Percentiles rank a stretch among this genome's conserved stretches.
phyloP scores from a whole-genome alignment of 2,113 vertebrate species.

The Anser brachyrhynchus region DNA sequence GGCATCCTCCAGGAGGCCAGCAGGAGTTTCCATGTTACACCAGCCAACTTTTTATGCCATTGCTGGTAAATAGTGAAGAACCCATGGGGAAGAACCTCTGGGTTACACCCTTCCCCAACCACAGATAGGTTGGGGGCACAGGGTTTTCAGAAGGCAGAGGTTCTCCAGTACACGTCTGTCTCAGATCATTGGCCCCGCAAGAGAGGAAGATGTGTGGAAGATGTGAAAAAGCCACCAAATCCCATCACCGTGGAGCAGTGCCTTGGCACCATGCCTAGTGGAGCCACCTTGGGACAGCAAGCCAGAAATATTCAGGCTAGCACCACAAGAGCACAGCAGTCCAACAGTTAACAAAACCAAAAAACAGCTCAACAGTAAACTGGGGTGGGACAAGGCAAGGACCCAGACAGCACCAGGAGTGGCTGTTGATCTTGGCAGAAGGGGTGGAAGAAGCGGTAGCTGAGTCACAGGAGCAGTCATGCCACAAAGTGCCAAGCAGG shows the following conservation, averaged over 20 bases:
- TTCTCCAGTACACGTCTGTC: background rate
- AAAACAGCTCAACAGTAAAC: background rate
- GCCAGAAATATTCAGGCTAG: background rate
- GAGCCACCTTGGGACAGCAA: background rate
- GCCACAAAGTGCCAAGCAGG: background rate
- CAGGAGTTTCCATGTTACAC: background rate
- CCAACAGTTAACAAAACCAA: background rate
- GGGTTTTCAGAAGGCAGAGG: background rate
- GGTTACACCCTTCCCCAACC: background rate
- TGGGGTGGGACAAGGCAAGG: background rate
- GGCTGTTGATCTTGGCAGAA: background rate
- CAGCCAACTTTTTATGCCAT: background rate
- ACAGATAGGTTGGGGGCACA: background rate
- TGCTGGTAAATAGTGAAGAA: rapidly evolving
- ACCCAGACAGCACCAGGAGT: background rate
- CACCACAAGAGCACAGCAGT: background rate
- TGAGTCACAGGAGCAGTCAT: background rate
- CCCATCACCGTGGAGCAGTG: background rate
- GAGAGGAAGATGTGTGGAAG: background rate
- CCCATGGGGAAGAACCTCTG: background rate
- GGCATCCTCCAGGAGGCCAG: background rate
- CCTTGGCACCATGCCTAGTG: background rate
- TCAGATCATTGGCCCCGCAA: background rate
- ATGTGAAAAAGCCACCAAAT: background rate
- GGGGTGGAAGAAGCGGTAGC: background rate